These are phyloP conservation scores for Terrapene triunguis DNA, from an alignment of 2,113 vertebrate species.

Conservation along the genomic window DNA sequence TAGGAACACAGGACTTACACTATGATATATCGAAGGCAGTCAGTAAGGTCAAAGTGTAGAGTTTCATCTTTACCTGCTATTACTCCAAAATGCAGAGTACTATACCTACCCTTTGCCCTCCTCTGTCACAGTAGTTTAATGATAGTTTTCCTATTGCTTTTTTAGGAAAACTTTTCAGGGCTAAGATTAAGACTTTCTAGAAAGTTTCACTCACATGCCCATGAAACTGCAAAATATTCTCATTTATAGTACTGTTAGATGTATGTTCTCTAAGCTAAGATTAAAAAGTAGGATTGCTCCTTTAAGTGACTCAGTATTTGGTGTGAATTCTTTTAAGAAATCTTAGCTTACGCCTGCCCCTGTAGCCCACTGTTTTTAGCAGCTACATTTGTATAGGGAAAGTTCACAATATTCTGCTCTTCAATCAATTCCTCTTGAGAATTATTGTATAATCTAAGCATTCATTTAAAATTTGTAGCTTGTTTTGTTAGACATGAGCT, in stretches of 20 bases:
- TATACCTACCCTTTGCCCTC: not conserved
- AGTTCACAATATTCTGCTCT: not conserved
- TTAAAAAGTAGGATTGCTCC: not conserved
- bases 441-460: not conserved
- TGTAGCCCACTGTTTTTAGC: not conserved
- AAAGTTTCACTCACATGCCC: not conserved
- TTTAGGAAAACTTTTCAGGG: not conserved
- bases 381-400: not conserved
- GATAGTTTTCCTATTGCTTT: no score
- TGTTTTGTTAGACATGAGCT: not conserved
- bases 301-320: not conserved
- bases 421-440: not conserved
- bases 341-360: not conserved
- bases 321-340: not conserved
- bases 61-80: not conserved
- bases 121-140: not conserved
- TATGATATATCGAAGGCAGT: no score
- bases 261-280: not conserved
- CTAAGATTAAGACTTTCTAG: not conserved
- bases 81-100: not conserved
- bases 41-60: not conserved
- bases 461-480: not conserved
- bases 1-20: not conserved
- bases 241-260: not conserved
- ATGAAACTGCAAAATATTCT: not conserved